Conservation (phyloP, 2,113 vertebrate species). For the Corythoichthys intestinalis region DNA sequence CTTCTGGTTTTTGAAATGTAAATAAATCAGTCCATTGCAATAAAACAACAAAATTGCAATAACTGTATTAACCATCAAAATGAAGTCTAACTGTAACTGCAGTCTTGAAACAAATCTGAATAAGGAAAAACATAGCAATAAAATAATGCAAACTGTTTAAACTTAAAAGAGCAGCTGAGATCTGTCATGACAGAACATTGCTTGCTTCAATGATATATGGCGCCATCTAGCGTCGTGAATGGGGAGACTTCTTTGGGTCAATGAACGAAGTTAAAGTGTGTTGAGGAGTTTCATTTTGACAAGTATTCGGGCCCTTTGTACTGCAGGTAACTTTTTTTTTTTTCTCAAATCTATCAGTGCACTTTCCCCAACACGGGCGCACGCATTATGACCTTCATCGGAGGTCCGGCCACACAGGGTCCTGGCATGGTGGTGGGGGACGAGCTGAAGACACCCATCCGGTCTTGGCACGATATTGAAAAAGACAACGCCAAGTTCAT, state of each 20-base stretch:
- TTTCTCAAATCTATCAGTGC: slow-evolving; percentile 68
- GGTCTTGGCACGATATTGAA: slow-evolving; percentile 98
- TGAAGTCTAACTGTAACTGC: no score
- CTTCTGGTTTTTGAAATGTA: no score
- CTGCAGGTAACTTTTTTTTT: neutral
- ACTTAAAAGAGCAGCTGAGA: no score
- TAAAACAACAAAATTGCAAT: no score
- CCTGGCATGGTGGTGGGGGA: slow-evolving; percentile 98
- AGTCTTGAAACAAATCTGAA: no score
- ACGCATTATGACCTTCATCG: slow-evolving; percentile 96
- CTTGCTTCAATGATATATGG: no score
- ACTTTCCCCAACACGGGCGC: slow-evolving; percentile 95
- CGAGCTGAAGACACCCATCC: slow-evolving; percentile 90
- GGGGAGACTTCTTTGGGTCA: neutral
- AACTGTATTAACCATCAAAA: no score
- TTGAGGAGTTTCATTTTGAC: neutral
- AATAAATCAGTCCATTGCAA: no score
- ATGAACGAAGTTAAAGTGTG: neutral
- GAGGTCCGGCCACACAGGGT: slow-evolving; percentile 92
- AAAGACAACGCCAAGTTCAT: slow-evolving; percentile 98
- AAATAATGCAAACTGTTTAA: no score
- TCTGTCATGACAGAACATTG: no score
- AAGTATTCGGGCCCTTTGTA: neutral
- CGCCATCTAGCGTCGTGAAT: no score
- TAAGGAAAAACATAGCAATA: no score